A percentile compares a stretch with the other conserved stretches of the same genome.
Conservation (phyloP, 2,888 invertebrate species). For the Cacoxenus indagator region DNA sequence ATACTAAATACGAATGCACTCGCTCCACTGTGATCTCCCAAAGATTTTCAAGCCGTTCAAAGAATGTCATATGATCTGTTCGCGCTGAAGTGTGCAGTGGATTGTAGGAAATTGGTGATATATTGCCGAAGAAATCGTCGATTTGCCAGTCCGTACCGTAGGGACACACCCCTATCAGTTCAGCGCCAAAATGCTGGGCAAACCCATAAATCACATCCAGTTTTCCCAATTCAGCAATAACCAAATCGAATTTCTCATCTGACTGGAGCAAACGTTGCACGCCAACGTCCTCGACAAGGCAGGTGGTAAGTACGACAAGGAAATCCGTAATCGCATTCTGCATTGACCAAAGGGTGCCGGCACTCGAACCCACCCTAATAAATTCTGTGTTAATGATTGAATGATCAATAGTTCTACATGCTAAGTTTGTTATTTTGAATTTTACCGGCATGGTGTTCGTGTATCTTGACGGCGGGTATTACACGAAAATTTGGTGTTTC, state of each 20-base stretch:
- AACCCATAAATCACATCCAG: constrained; percentile 63
- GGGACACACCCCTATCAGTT: constrained; percentile 48
- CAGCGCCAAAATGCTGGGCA: constrained; percentile 56
- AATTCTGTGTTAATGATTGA: constrained; percentile 30
- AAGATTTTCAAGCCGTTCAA: constrained; percentile 63
- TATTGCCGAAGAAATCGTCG: constrained; percentile 48
- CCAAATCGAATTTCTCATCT: constrained; percentile 65
- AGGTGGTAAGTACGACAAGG: not conserved
- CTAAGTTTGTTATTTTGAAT: not conserved
- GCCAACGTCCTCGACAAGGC: constrained; percentile 32
- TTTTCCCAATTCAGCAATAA: constrained; percentile 63
- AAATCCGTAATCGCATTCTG: constrained; percentile 15
- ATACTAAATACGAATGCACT: constrained; percentile 40
- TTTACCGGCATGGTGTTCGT: constrained; percentile 30
- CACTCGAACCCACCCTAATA: constrained; percentile 7
- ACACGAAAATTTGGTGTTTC: constrained; percentile 43
- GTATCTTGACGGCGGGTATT: constrained; percentile 36
- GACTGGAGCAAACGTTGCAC: constrained; percentile 53
- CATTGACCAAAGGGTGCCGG: constrained; percentile 8
- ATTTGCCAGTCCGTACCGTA: constrained; percentile 47
- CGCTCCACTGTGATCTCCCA: constrained; percentile 39
- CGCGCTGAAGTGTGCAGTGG: constrained; percentile 51
- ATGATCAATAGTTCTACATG: not conserved
- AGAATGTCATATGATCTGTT: constrained; percentile 63
- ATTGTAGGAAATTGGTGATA: constrained; percentile 61